Base-by-base conservation (phyloP, 1,140 invertebrate species). In the Drosophila ficusphila region DNA sequence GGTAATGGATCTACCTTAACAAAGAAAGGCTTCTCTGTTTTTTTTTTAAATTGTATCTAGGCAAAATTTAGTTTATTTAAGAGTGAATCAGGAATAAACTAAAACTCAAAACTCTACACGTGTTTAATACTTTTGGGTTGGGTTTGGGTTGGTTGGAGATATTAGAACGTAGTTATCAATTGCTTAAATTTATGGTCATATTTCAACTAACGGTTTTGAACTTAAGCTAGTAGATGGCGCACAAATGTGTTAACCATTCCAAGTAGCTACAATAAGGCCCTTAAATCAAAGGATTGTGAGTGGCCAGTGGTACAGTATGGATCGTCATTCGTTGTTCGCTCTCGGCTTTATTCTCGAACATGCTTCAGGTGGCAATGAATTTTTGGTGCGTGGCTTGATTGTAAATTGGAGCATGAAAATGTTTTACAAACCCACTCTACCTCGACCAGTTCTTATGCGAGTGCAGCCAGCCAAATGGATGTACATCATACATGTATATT, bases 361-460 rank as follows among this genome's bases (percentile, higher is more conserved):
- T 86, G 81, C 81, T 86, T 88, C 82, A 81, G 82, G 73, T 88
- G 82, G 81, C 72, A 81, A 88, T 88, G 81, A 86, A 74, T 88
- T 77, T 86, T 71, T 86, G 61, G 81, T 86, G 81, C 81, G 81
- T 86, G 82, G 72, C 76, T 81, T 86, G 73, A 86, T 86, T 86
- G 81, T 62, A 86, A 86, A 88, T 86, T 86, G 81, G 81, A 86
- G 81, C 81, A 86, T 77, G 77, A 86, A 86, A 88, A 86, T 72
- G 79, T 65, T 85, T 85, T 86, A 74, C 76, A 51, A 73, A 81
- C 53, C 46, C 58, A 39, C 61, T 38, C 36, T n/a, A 34, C 52
- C 64, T 56, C 41, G 57, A 16, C 14, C 62, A 27, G 62, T 34
- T 51, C 44, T 65, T 67, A 56, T 46, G 27, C 42, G 46, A 14